Conservation (phyloP, 2,888 invertebrate genomes). For the Sinotaia quadrata region DNA sequence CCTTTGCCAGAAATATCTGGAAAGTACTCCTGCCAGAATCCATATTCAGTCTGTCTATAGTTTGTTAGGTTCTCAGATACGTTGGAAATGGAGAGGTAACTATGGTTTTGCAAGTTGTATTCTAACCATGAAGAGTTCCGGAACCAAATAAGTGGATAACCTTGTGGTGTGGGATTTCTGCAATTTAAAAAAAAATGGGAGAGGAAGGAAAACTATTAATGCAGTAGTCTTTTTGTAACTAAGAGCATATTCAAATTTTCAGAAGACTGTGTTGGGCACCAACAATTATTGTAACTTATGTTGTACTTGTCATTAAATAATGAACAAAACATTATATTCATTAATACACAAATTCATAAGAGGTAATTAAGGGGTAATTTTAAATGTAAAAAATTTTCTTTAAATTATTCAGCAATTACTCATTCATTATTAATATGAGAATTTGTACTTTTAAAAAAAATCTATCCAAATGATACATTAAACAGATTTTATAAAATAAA, state of each 20-base stretch:
- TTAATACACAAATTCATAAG: too few relatives aligned
- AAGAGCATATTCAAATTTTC: too few relatives aligned
- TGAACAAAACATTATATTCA: too few relatives aligned
- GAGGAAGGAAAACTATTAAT: not conserved
- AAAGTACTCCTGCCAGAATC: constrained; percentile 70
- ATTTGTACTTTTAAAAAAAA: too few relatives aligned
- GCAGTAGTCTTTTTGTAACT: not conserved
- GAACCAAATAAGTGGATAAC: constrained; percentile 43
- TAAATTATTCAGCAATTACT: too few relatives aligned
- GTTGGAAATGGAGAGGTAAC: constrained; percentile 65
- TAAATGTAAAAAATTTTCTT: too few relatives aligned
- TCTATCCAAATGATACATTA: too few relatives aligned
- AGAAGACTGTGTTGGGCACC: not conserved
- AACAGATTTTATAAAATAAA: too few relatives aligned
- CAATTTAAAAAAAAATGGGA: constrained; percentile 9
- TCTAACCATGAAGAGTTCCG: constrained; percentile 67
- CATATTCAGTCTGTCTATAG: constrained; percentile 66
- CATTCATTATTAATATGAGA: too few relatives aligned
- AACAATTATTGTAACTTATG: not conserved
- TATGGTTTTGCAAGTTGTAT: constrained; percentile 67
- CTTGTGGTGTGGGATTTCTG: constrained; percentile 67
- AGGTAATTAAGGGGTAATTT: too few relatives aligned
- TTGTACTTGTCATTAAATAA: too few relatives aligned
- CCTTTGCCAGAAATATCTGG: constrained; percentile 57
- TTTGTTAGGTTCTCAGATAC: constrained; percentile 57